These are phyloP conservation scores for Pantherophis guttatus DNA, from an alignment of 2,113 vertebrate species.

Conservation along the genomic window DNA sequence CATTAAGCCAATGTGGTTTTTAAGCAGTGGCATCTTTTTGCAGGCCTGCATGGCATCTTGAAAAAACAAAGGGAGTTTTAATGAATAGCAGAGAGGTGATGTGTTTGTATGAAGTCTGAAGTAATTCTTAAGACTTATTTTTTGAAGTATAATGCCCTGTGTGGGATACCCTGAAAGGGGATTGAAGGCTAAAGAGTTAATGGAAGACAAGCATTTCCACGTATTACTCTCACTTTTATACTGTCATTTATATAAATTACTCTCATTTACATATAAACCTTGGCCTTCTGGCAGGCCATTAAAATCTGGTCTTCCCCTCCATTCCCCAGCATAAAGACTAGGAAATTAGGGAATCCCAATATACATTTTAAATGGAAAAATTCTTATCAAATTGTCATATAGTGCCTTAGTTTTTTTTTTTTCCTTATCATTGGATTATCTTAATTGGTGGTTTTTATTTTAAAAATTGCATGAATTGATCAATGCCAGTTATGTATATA, in stretches of 20 bases:
- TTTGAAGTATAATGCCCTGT: not conserved
- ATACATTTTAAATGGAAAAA: not conserved
- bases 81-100: not conserved
- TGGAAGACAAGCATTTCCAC: not conserved
- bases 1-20: not conserved
- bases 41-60: not conserved
- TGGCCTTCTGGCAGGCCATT: not conserved
- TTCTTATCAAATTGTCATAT: not conserved
- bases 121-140: not conserved
- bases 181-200: not conserved
- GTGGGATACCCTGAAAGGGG: not conserved
- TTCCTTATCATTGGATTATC: not conserved
- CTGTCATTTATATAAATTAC: not conserved
- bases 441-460: not conserved
- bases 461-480: not conserved
- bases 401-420: not conserved
- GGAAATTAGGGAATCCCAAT: not conserved
- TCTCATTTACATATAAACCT: not conserved
- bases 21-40: not conserved
- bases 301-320: not conserved
- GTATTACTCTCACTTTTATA: not conserved
- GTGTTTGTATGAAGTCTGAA: not conserved
- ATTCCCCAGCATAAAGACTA: not conserved
- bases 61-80: not conserved
- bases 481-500: not conserved